phyloP scores from a whole-genome alignment of 2,797 vertebrate species.

The Phyllotis vaccarum region DNA sequence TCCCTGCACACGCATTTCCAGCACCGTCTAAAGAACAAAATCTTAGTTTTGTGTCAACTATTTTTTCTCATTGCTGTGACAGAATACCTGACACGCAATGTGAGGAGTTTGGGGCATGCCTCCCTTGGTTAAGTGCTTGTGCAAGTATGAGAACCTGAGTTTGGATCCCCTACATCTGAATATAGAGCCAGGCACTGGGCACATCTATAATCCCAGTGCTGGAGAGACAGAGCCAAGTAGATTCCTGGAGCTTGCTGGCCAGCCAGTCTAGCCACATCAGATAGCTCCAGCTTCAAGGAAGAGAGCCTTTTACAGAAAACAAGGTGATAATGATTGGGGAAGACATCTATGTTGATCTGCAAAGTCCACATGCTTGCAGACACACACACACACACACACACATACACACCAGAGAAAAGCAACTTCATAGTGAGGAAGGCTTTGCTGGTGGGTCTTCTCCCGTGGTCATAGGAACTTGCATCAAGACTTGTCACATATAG shows the following conservation, averaged over 20 bases:
- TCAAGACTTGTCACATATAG: background rate
- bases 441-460: background rate
- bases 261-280: background rate
- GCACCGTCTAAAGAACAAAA: background rate
- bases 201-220: background rate
- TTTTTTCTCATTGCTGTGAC: background rate
- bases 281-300: background rate
- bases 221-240: background rate
- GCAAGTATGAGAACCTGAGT: background rate
- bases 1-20: background rate
- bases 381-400: no score
- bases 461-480: background rate
- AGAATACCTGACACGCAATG: fast-evolving
- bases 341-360: background rate
- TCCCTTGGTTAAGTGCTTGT: background rate
- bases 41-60: background rate
- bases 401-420: background rate
- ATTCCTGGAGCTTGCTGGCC: background rate
- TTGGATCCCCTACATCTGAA: background rate
- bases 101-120: background rate
- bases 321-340: background rate
- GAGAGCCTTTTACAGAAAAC: background rate
- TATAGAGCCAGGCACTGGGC: background rate
- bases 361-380: background rate
- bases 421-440: background rate